Base-by-base conservation (phyloP, 1,140 invertebrate genomes). In the Cylas formicarius region DNA sequence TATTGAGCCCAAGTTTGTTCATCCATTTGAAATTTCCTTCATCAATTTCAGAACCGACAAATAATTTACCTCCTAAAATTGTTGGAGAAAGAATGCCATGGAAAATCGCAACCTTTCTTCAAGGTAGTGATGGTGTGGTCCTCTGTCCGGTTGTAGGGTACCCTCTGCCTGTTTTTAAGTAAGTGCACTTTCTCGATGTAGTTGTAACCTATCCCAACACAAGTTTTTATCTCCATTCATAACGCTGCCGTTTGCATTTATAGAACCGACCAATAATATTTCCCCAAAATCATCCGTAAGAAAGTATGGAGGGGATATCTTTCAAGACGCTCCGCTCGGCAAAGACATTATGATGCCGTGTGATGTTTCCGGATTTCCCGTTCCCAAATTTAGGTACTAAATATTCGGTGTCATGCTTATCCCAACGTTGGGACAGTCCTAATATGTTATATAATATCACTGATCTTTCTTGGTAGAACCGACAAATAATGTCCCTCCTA, bases 111-210 rank as follows among this genome's bases (percentile, higher is more conserved):
- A 77, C 78, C 61, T 74, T 78, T 35, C 43, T 45, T 34, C 26
- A 52, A 51, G 37, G 58, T 26, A 40, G 51, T 4, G 57, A 54
- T 37, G 50, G 61, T 38, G 54, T 56, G 26, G 36, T 68, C 48
- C 65, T 67, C 48, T 78, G 66, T 64, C 70, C 76, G 43, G 79
- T 81, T 32, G 80, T 84, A 67, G 80, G 79, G 56, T 81, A 73
- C 67, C 81, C 82, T 40, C 72, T 78, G 66, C 80, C 81, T 58
- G 63, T 70, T 61, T 80, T 78, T 71, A 77, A 75, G 78, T 80
- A 75, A 74, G 70, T 72, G 50, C 20, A 22, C n/a, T n/a, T n/a
- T n/a, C n/a, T n/a, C n/a, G n/a, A n/a, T n/a, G n/a, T n/a, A n/a
- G 36, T 33, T 37, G 32, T 11, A 34, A 10, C 18, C 9, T 21